Evolutionary conservation across 2,113 vertebrate species (phyloP).

Genomic region (Corythornis vintsioides): DNA sequence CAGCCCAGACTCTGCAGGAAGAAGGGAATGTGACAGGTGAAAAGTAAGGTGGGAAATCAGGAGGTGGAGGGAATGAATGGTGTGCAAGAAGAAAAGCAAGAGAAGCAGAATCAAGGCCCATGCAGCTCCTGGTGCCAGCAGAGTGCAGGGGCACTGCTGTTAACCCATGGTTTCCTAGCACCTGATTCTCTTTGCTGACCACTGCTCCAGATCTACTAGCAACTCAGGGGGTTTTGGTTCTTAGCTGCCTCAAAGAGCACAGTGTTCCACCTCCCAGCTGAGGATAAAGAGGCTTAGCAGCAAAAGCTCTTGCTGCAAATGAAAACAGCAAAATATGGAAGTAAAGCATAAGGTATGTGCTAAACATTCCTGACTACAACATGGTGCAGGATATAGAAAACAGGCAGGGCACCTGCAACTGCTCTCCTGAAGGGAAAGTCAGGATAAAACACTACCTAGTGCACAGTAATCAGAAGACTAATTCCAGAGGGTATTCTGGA

Average conservation of each 20-base stretch:
- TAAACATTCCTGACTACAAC: not conserved
- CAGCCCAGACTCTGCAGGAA: not conserved
- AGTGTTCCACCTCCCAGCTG: not conserved
- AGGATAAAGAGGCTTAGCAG: not conserved
- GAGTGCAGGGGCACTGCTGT: not conserved
- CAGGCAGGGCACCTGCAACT: not conserved
- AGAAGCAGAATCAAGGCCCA: not conserved
- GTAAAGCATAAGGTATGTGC: not conserved
- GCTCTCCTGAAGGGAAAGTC: not conserved
- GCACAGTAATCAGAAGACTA: not conserved
- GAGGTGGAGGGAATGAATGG: not conserved
- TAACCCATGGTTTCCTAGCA: not conserved
- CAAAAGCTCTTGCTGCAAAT: not conserved
- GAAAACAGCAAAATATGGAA: not conserved
- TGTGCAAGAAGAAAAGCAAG: fast-evolving
- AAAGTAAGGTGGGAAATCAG: not conserved
- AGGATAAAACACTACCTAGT: not conserved
- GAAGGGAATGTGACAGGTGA: fast-evolving
- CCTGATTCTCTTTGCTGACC: not conserved
- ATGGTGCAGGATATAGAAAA: not conserved
- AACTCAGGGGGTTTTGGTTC: not conserved
- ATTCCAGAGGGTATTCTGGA: not conserved
- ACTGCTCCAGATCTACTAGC: not conserved
- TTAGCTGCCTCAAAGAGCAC: not conserved
- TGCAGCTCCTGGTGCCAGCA: fast-evolving